Conservation (phyloP, 2,888 invertebrate genomes). For the Bombylius discolor region DNA sequence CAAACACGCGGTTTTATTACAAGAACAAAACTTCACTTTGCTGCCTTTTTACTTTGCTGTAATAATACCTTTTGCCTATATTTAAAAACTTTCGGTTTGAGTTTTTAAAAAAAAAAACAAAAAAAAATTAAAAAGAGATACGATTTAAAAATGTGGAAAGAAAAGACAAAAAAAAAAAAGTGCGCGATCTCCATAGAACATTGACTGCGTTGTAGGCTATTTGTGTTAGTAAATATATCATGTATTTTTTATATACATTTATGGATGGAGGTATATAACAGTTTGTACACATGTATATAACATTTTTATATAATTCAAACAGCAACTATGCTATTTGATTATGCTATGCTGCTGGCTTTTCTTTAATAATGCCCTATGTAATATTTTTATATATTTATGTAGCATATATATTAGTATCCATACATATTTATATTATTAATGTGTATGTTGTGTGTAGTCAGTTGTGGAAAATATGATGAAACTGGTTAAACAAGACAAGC, state of each 20-base stretch:
- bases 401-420: too few relatives aligned
- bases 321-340: too few relatives aligned
- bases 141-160: not conserved
- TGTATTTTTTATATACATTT: too few relatives aligned
- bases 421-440: too few relatives aligned
- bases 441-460: constrained; percentile 10
- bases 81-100: not conserved
- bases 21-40: not conserved
- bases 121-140: not conserved
- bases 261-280: too few relatives aligned
- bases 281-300: too few relatives aligned
- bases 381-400: too few relatives aligned
- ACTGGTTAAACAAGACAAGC: constrained; percentile 14
- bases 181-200: not conserved
- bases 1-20: not conserved
- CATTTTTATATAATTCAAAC: too few relatives aligned
- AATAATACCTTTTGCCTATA: too few relatives aligned
- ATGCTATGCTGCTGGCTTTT: too few relatives aligned
- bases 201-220: not conserved
- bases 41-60: too few relatives aligned
- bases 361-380: too few relatives aligned
- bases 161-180: not conserved
- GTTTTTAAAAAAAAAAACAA: not conserved
- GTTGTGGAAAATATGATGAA: constrained; percentile 12
- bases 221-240: not conserved